These are phyloP conservation scores for Gnathonemus echidnorhynchus DNA, from an alignment of 2,113 vertebrate species.

Conservation along the genomic window DNA sequence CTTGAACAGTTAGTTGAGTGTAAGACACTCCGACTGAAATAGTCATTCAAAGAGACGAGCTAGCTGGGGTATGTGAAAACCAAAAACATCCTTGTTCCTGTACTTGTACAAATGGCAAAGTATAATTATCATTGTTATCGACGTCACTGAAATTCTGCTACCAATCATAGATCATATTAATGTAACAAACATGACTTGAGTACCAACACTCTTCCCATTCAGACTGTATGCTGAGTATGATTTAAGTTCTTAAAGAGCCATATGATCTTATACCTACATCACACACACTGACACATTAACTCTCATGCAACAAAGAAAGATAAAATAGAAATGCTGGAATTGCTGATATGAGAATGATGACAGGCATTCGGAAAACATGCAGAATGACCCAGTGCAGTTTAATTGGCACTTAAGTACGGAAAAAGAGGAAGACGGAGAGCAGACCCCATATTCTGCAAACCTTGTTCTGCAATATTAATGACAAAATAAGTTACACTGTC, in stretches of 20 bases:
- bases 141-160: neutral
- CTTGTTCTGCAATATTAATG: neutral
- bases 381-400: neutral
- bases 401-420: neutral
- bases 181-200: neutral
- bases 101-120: neutral
- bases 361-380: neutral
- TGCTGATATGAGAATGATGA: neutral
- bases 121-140: neutral
- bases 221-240: neutral
- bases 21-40: neutral
- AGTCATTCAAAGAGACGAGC: neutral
- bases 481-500: neutral
- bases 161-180: neutral
- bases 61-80: neutral
- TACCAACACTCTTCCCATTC: neutral
- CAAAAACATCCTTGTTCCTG: neutral
- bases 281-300: neutral
- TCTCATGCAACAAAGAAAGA: neutral
- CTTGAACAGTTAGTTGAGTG: neutral
- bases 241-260: neutral
- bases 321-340: neutral
- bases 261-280: neutral
- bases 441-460: slow-evolving; percentile 39
- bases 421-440: neutral